Base-by-base conservation (phyloP, 2,888 invertebrate species). In the Limnephilus auricula region DNA sequence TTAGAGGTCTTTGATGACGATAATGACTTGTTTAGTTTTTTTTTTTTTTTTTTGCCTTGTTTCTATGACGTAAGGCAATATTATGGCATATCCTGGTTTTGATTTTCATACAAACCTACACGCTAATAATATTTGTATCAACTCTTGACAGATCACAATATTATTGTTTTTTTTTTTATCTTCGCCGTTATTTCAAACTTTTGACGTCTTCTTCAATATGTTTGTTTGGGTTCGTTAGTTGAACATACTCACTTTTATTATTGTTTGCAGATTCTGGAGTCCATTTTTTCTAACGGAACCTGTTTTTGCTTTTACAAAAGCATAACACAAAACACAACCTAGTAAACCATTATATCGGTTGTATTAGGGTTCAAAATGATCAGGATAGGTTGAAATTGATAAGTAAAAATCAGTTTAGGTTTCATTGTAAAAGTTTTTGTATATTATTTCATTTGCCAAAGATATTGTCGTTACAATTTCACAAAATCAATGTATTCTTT, bases 371-470 rank as follows among this genome's bases (percentile, higher is more conserved):
- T 65, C 5, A 65, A 65, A 25, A 12, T 40, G n/a, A n/a, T n/a
- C 65, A 65, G 65, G 65, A 65, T 65, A 65, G 65, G 65, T 65
- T 2, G 9, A 65, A 65, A 6, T 65, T 65, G 65, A 65, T 65
- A 9, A 65, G 2, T 65, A 65, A 65, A 65, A 65, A 65, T 65
- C 65, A 65, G 65, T 25, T 65, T 65, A 45, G 65, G 50, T 31
- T 89, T 92, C 92, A 89, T 83, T 92, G 93, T 93, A 93, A 92
- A 92, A 92, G 80, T 92, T 92, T 92, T 92, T 93, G 92, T 91
- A 87, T 91, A 90, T 65, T 65, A 65, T 93, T 93, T 93, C 90
- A 89, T 91, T 90, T 93, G 89, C 90, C 92, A 92, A 91, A 84
- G 65, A 91, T 91, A 92, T 89, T 89, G 83, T 92, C 40, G 79